phyloP scores from a whole-genome alignment of 2,888 invertebrate species.

The Hydraecia micacea region DNA sequence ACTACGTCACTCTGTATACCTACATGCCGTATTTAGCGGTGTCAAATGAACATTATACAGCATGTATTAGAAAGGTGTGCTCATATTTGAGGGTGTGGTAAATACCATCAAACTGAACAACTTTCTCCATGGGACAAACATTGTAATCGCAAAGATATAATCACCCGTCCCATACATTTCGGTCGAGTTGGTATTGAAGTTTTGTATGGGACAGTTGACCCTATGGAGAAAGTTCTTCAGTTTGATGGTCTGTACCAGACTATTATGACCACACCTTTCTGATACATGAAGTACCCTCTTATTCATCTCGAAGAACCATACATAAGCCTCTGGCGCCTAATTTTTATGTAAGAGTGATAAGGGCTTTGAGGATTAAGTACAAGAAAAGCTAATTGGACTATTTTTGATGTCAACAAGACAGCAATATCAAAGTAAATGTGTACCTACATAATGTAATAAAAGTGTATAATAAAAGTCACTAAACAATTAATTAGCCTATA shows the following conservation, averaged over 20 bases:
- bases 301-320: conserved; percentile 7
- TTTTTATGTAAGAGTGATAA: too few relatives aligned
- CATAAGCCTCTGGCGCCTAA: neutral
- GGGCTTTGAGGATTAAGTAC: too few relatives aligned
- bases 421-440: neutral
- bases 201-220: neutral
- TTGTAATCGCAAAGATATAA: neutral
- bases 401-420: neutral
- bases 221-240: neutral
- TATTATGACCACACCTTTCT: neutral
- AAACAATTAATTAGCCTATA: too few relatives aligned
- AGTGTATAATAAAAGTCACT: neutral
- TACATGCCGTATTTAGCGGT: too few relatives aligned
- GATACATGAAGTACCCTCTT: neutral
- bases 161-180: neutral
- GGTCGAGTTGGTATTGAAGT: neutral
- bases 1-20: too few relatives aligned
- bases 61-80: too few relatives aligned
- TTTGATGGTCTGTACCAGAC: neutral
- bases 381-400: neutral
- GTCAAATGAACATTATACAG: neutral
- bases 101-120: neutral
- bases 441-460: neutral
- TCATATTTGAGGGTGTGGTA: too few relatives aligned
- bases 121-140: neutral